Evolutionary conservation across 2,888 invertebrate genomes (phyloP).

Genomic region (Ochlodes sylvanus): DNA sequence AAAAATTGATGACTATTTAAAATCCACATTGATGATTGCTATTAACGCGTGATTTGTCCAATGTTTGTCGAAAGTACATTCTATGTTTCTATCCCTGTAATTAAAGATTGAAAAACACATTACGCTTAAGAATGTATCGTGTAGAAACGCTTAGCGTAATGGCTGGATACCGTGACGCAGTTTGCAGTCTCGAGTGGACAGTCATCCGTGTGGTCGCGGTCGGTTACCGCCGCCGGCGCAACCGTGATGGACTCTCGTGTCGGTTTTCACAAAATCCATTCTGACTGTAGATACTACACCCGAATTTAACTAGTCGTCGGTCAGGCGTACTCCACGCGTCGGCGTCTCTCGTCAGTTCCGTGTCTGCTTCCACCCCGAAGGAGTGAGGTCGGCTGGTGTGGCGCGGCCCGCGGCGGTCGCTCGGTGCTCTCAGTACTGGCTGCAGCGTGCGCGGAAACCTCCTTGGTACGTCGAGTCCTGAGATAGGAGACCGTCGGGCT

Average conservation of each 20-base stretch:
- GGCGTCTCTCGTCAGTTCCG: constrained; percentile 60
- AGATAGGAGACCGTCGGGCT: constrained; percentile 97
- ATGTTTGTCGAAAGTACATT: constrained; percentile 48
- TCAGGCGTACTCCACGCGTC: constrained; percentile 38
- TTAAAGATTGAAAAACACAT: constrained; percentile 55
- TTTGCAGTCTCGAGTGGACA: constrained; percentile 52
- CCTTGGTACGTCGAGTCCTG: constrained; percentile 96
- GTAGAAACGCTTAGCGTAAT: constrained; percentile 55
- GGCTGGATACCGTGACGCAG: constrained; percentile 50
- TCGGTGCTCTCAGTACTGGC: constrained; percentile 93
- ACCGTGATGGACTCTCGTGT: constrained; percentile 47
- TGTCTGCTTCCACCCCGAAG: constrained; percentile 53
- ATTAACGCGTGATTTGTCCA: constrained; percentile 14
- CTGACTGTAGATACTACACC: constrained; percentile 26
- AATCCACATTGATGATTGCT: constrained; percentile 15
- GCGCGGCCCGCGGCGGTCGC: constrained; percentile 90
- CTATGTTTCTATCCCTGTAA: constrained; percentile 65
- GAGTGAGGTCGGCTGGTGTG: constrained; percentile 54
- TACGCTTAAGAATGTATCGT: constrained; percentile 53
- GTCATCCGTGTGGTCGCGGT: constrained; percentile 46
- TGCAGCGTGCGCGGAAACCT: constrained; percentile 87
- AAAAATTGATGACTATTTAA: constrained; percentile 21
- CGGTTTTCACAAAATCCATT: constrained; percentile 24
- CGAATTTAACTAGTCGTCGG: constrained; percentile 33
- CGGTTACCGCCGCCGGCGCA: constrained; percentile 56